phyloP scores from a whole-genome alignment of 1,140 invertebrate genomes.

The Papilio xuthus region DNA sequence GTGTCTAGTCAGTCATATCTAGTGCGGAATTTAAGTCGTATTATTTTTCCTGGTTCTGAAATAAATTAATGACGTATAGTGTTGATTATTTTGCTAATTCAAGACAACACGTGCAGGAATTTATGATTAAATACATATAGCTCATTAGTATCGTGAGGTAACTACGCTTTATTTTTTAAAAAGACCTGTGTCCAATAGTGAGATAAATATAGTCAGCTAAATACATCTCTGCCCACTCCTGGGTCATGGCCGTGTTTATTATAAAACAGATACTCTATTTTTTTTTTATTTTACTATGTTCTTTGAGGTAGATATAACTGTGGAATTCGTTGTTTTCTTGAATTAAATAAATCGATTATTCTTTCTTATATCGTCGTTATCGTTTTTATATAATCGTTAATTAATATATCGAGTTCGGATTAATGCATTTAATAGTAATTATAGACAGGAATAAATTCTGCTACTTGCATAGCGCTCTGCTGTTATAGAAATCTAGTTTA shows the following conservation, averaged over 20 bases:
- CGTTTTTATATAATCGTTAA: no score
- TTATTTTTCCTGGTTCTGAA: neutral
- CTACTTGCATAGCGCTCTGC: no score
- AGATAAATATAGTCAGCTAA: slow-evolving; percentile 12
- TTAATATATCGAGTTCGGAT: no score
- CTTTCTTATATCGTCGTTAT: no score
- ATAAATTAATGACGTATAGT: neutral
- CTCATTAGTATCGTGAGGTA: neutral
- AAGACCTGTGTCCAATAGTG: neutral
- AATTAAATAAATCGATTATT: neutral
- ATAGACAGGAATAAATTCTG: no score
- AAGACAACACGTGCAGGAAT: neutral
- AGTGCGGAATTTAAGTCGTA: neutral
- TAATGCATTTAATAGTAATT: no score
- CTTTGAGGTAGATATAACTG: neutral
- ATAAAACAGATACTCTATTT: slow-evolving; percentile 7
- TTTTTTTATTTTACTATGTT: slow-evolving; percentile 1
- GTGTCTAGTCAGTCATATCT: slow-evolving; percentile 8
- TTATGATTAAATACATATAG: neutral
- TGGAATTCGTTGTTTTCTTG: neutral
- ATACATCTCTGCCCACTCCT: slow-evolving; percentile 16
- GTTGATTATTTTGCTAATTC: slow-evolving; percentile 2
- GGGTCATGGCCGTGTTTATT: slow-evolving; percentile 19
- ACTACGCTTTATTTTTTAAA: slow-evolving; percentile 6
- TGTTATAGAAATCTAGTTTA: no score